Base-by-base conservation (phyloP, 2,797 vertebrate genomes). In the Micropoecilia bifurca region DNA sequence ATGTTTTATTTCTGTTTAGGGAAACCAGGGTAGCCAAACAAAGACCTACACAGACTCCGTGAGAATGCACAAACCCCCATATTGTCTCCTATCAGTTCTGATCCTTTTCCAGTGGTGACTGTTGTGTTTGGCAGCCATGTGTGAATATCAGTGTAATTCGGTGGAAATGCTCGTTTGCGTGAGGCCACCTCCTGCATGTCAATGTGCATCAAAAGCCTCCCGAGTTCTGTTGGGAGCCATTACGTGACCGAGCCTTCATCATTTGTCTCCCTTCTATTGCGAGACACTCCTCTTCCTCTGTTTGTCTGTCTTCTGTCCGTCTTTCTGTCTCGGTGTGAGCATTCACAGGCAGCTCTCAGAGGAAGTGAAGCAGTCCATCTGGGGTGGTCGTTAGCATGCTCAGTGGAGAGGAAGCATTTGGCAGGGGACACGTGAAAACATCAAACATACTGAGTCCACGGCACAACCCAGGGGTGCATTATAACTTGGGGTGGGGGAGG, bases 281-380 rank as follows among this genome's bases (percentile, higher is more conserved):
- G 63, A 57, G 73, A 45, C 33, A 1, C 36, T 10, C 1, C 33
- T 43, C 33, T 79, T 39, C 7, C 57, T 14, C 74, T 48, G 22
- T 63, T 13, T 63, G 36, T 74, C 75, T 69, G 28, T 41, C 33
- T 71, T 68, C 46, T n/a, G 6, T 76, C 77, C 16, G 4, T 83
- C 74, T 78, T 13, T 68, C 79, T 75, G 69, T 76, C 72, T 80
- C 78, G 47, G 83, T 82, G 47, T 84, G 90, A 93, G 84, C 80
- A 2, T 69, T 82, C 57, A 66, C 85, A 83, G 84, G 75, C 88
- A 41, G 76, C 84, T 79, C 80, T 88, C 80, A 45, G 73, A 92
- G 89, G 87, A 93, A 91, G 89, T 84, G 88, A 92, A 79, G 87
- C 83, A 61, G 90, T 83, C 91, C 91, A 91, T 93, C 91, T 94